Evolutionary conservation across 1,140 invertebrate species (phyloP).

Genomic region (Aphaenogaster ashmeadi): DNA sequence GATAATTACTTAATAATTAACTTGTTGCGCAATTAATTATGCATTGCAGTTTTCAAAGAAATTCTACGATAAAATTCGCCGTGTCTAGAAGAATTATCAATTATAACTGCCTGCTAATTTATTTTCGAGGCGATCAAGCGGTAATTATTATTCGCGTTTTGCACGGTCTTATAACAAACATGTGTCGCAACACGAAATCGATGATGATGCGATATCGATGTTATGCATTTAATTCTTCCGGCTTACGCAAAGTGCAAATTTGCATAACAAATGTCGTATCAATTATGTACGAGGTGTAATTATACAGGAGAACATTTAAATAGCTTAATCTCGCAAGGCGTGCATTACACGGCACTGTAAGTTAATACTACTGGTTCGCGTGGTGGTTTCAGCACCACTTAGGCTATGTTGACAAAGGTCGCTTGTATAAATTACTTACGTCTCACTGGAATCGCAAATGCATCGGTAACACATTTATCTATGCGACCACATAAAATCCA

Average conservation of each 20-base stretch:
- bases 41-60: neutral
- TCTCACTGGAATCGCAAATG: conserved; percentile 48
- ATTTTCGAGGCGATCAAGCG: conserved; percentile 1
- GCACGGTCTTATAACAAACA: conserved; percentile 22
- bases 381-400: conserved; percentile 51
- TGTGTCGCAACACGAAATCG: conserved; percentile 5
- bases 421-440: conserved; percentile 50
- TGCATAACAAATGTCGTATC: conserved; percentile 45
- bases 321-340: conserved; percentile 42
- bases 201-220: conserved; percentile 30
- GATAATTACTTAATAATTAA: conserved; percentile 42
- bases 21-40: conserved; percentile 30
- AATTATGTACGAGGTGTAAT: conserved; percentile 33
- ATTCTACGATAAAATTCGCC: conserved; percentile 25
- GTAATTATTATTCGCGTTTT: conserved; percentile 1
- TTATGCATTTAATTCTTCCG: conserved; percentile 11
- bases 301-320: conserved; percentile 41
- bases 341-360: conserved; percentile 49
- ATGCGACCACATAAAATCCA: conserved; percentile 20
- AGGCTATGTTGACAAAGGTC: conserved; percentile 52
- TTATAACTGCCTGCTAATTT: conserved; percentile 25
- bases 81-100: conserved; percentile 24
- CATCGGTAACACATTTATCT: conserved; percentile 46
- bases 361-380: conserved; percentile 40
- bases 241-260: conserved; percentile 34